A percentile compares a stretch with the other conserved stretches of the same genome.
Evolutionary conservation across 64 coral and sea anemone genomes (phyloP).

Genomic region (Montipora cactus): DNA sequence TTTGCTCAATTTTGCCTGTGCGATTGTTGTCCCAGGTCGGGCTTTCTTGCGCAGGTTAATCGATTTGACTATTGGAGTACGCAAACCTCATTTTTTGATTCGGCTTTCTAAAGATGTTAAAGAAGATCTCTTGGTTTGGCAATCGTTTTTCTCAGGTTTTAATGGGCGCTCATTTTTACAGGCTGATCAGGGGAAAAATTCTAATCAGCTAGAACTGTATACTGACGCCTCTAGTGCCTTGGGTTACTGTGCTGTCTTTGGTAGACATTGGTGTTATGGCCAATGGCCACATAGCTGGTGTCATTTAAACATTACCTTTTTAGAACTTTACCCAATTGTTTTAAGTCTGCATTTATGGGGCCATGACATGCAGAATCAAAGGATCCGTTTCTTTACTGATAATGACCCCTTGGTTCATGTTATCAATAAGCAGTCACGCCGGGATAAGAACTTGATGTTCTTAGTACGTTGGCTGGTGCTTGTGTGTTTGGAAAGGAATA

Average conservation of each 20-base stretch:
- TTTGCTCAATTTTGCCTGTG: background rate
- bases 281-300: background rate
- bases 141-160: background rate
- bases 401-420: background rate
- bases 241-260: slow-evolving; percentile 46
- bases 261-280: slow-evolving; percentile 43
- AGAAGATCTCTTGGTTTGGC: no score
- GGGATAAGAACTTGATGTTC: slow-evolving; percentile 18
- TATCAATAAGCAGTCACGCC: background rate
- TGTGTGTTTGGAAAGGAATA: slow-evolving; percentile 16
- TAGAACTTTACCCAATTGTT: no score
- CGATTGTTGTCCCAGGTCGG: background rate
- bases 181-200: background rate
- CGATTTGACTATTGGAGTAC: slow-evolving; percentile 1
- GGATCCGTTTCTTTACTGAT: background rate
- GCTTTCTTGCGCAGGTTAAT: slow-evolving; percentile 20
- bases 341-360: no score
- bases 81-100: slow-evolving; percentile 8
- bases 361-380: background rate
- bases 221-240: slow-evolving; percentile 40
- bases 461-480: slow-evolving; percentile 17
- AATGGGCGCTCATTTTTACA: background rate
- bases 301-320: no score
- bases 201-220: slow-evolving; percentile 8
- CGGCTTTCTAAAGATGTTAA: background rate